A percentile compares a stretch with the other conserved stretches of the same genome.
Conservation (phyloP, 2,888 invertebrate genomes). For the Ophion obscuratus region DNA sequence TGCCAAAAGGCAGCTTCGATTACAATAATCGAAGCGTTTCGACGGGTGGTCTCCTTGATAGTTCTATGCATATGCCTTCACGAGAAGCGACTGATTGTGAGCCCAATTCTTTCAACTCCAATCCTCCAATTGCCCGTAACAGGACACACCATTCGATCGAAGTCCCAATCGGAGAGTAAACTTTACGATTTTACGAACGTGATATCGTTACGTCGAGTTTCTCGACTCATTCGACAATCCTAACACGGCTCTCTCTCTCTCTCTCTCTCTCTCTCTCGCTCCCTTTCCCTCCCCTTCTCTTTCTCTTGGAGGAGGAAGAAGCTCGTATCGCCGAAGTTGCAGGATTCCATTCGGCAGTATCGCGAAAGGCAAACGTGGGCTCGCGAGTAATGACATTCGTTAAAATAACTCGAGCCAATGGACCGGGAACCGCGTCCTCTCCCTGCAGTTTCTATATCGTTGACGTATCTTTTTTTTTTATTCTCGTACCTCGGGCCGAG, state of each 20-base stretch:
- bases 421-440: slow-evolving; percentile 40
- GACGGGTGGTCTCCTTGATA: slow-evolving; percentile 46
- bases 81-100: slow-evolving; percentile 10
- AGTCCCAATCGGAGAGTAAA: slow-evolving; percentile 29
- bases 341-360: slow-evolving; percentile 31
- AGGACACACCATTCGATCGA: slow-evolving; percentile 21
- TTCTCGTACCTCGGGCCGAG: slow-evolving; percentile 7
- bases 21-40: slow-evolving; percentile 7
- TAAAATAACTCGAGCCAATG: slow-evolving; percentile 73
- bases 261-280: not conserved
- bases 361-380: slow-evolving; percentile 27
- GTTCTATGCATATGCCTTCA: slow-evolving; percentile 35
- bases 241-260: not conserved
- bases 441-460: slow-evolving; percentile 52
- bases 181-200: slow-evolving; percentile 49
- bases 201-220: slow-evolving; percentile 36
- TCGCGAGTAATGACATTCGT: slow-evolving; percentile 77
- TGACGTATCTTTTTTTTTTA: slow-evolving; percentile 56
- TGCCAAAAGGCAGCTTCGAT: not conserved
- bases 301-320: not conserved
- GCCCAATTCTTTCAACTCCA: slow-evolving; percentile 24
- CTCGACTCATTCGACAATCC: slow-evolving; percentile 38
- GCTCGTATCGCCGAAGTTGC: slow-evolving; percentile 17
- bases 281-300: not conserved
- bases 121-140: slow-evolving; percentile 32